Evolutionary conservation across 30 jellyfish, hydroid and myxozoan genomes (phyloP).

Genomic region (Catostylus mosaicus): DNA sequence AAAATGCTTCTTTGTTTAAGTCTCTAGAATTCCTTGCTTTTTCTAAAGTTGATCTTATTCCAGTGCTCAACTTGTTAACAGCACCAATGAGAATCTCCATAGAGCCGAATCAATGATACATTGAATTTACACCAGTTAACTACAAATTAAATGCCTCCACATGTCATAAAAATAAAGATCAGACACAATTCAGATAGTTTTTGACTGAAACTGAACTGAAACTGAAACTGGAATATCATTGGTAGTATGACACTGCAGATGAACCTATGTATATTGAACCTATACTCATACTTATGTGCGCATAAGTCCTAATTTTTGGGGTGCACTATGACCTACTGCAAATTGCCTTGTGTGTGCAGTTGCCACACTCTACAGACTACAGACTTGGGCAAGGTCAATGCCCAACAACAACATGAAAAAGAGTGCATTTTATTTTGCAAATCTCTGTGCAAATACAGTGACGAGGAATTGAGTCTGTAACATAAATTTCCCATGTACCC

Average conservation of each 20-base stretch:
- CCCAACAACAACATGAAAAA: too few species aligned
- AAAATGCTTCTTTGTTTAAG: conserved; percentile 9
- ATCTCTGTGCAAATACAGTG: too few species aligned
- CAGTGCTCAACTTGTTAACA: background rate
- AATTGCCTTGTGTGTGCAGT: background rate
- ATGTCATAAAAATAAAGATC: background rate
- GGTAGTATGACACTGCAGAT: background rate
- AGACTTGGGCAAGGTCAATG: too few species aligned
- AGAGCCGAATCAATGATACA: background rate
- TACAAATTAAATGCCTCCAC: background rate
- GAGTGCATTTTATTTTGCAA: too few species aligned
- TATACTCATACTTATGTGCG: too few species aligned
- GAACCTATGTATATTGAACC: background rate
- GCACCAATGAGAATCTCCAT: conserved; percentile 21
- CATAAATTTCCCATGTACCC: too few species aligned
- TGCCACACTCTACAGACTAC: too few species aligned
- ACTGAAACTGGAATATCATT: background rate
- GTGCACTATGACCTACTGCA: background rate
- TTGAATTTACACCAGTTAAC: background rate
- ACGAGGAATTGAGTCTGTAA: too few species aligned
- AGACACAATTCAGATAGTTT: background rate
- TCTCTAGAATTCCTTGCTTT: conserved; percentile 28
- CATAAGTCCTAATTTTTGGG: too few species aligned
- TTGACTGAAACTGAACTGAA: background rate
- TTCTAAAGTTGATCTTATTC: conserved; percentile 16